Conservation (phyloP, 2,888 invertebrate species). For the Drosophila glabriapex region DNA sequence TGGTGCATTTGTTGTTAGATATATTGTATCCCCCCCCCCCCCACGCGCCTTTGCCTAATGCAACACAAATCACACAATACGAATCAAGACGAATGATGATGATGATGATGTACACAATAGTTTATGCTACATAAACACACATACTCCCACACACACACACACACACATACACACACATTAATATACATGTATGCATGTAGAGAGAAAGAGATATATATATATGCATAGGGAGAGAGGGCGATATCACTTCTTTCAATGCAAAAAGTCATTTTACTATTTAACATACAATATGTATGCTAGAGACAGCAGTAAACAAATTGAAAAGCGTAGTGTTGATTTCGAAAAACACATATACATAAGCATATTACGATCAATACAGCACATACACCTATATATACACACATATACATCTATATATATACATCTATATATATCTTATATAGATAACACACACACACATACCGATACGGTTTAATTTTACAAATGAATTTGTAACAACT, state of each 20-base stretch:
- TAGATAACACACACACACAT: slow-evolving; percentile 35
- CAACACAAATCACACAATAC: slow-evolving; percentile 52
- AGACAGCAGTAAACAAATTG: slow-evolving; percentile 29
- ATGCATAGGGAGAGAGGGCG: slow-evolving; percentile 15
- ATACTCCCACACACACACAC: slow-evolving; percentile 6
- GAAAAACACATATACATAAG: slow-evolving; percentile 35
- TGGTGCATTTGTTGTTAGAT: slow-evolving; percentile 80
- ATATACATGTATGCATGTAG: slow-evolving; percentile 36
- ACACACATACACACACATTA: slow-evolving; percentile 10
- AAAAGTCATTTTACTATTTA: slow-evolving; percentile 61
- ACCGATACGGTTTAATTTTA: slow-evolving; percentile 61
- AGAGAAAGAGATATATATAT: neutral
- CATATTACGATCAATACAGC: slow-evolving; percentile 48
- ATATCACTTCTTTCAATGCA: slow-evolving; percentile 51
- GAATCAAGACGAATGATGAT: slow-evolving; percentile 17
- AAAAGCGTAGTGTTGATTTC: slow-evolving; percentile 42
- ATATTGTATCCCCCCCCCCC: slow-evolving; percentile 57
- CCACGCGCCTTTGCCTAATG: slow-evolving; percentile 62
- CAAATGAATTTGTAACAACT: slow-evolving; percentile 50
- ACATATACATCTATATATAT: slow-evolving; percentile 11
- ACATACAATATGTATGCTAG: slow-evolving; percentile 21
- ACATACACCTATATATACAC: slow-evolving; percentile 8
- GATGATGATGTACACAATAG: slow-evolving; percentile 33
- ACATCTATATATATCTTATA: slow-evolving; percentile 36
- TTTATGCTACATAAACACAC: slow-evolving; percentile 20